Base-by-base conservation (phyloP, 2,888 invertebrate species). In the Psylliodes chrysocephalus region DNA sequence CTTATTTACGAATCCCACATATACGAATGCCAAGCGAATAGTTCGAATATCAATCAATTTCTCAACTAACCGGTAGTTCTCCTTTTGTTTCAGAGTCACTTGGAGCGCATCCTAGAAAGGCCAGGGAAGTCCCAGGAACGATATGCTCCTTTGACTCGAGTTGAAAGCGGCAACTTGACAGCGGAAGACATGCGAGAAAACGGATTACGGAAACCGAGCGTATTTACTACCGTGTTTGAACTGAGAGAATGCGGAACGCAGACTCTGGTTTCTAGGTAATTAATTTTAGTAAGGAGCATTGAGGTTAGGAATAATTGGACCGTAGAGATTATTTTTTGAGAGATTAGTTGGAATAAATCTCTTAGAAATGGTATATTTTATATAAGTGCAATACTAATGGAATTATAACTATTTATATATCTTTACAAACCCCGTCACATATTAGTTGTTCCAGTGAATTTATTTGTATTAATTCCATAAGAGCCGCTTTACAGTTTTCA, bases 151-250 rank as follows among this genome's bases (percentile, higher is more conserved):
- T 68, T 83, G 56, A 81, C 79, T 66, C 79, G 84, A 53, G 81
- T 85, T 38, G 80, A 83, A 84, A 89, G 88, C 79, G 87, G 88
- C 75, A 87, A 88, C 77, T 88, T 90, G 68, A 87, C 87, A 67
- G 87, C 88, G 69, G 88, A 89, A 76, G 90, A 91, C 71, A 89
- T 89, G 78, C 82, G 88, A 60, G 86, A 80, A 40, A 78, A 81
- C 73, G 79, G 82, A 54, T 66, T 80, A 71, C 84, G 82, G 49
- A 79, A 75, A 59, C 79, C 78, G 1, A 89, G 89, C 52, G 87
- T 91, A 35, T 94, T 95, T 81, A 93, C 93, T 62, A 91, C 92
- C 19, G 87, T 93, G n/a, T 95, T 95, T 81, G 94, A 95, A 78
- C 84, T 95, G 71, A 90, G 91, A 40, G 88, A 89, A 35, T 88